Evolutionary conservation across 2,888 invertebrate genomes (phyloP).

Genomic region (Tillus elongatus): DNA sequence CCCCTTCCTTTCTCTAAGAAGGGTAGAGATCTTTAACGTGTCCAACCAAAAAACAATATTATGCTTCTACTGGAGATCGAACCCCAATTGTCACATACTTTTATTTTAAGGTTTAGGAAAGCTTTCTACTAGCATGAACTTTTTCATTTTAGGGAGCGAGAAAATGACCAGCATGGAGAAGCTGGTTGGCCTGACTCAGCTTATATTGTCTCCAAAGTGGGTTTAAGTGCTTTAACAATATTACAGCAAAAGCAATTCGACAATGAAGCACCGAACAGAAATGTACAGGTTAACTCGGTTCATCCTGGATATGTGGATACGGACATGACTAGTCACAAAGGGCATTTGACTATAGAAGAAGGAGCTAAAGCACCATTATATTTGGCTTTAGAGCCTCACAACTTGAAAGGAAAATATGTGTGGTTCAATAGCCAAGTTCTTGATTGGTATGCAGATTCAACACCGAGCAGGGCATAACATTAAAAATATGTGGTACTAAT

Average conservation of each 20-base stretch:
- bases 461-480: no score
- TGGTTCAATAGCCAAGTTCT: slow-evolving; percentile 52
- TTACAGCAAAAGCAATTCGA: slow-evolving; percentile 57
- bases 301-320: slow-evolving; percentile 73
- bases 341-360: slow-evolving; percentile 48
- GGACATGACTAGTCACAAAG: slow-evolving; percentile 65
- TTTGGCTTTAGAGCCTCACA: slow-evolving; percentile 51
- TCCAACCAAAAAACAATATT: no score
- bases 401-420: slow-evolving; percentile 53
- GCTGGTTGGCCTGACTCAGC: slow-evolving; percentile 43
- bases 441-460: slow-evolving; percentile 43
- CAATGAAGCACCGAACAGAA: slow-evolving; percentile 42
- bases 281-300: slow-evolving; percentile 60
- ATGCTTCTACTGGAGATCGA: no score
- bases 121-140: no score
- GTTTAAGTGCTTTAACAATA: slow-evolving; percentile 55
- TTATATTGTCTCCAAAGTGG: slow-evolving; percentile 67
- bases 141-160: slow-evolving; percentile 26
- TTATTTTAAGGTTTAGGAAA: no score
- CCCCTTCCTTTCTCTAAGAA: no score
- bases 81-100: no score
- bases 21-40: no score
- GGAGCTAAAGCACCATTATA: slow-evolving; percentile 54
- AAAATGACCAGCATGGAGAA: slow-evolving; percentile 24
- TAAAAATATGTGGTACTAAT: no score